phyloP scores from a whole-genome alignment of 1,140 invertebrate species.

The Cepaea nemoralis region DNA sequence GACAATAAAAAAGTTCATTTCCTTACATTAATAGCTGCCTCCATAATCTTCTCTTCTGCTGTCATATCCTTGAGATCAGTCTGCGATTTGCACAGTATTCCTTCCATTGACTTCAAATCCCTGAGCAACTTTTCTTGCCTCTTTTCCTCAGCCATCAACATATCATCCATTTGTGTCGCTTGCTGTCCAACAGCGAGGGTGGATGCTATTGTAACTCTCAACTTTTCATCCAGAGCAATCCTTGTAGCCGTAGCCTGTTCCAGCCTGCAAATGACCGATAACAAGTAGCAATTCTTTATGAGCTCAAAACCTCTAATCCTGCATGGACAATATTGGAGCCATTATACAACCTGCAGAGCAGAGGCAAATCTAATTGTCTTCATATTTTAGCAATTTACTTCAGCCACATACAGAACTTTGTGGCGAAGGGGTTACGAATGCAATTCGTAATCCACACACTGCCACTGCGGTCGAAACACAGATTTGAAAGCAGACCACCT shows the following conservation, averaged over 20 bases:
- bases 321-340: no score
- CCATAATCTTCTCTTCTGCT: conserved; percentile 63
- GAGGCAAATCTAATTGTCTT: no score
- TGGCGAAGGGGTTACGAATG: no score
- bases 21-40: conserved; percentile 68
- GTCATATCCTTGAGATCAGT: conserved; percentile 64
- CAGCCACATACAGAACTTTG: no score
- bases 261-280: conserved; percentile 62
- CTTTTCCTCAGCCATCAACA: conserved; percentile 66
- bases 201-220: conserved; percentile 65
- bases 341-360: no score
- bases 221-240: conserved; percentile 65
- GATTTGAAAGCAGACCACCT: no score
- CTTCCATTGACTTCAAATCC: conserved; percentile 67
- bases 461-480: no score
- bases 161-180: conserved; percentile 68
- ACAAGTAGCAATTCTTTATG: no score
- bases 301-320: no score
- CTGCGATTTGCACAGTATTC: conserved; percentile 63
- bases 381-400: no score
- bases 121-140: conserved; percentile 61
- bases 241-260: conserved; percentile 60
- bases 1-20: no score
- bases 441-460: no score
- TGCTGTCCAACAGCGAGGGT: conserved; percentile 68